Conservation (phyloP, 2,113 vertebrate species). For the Bos indicus region DNA sequence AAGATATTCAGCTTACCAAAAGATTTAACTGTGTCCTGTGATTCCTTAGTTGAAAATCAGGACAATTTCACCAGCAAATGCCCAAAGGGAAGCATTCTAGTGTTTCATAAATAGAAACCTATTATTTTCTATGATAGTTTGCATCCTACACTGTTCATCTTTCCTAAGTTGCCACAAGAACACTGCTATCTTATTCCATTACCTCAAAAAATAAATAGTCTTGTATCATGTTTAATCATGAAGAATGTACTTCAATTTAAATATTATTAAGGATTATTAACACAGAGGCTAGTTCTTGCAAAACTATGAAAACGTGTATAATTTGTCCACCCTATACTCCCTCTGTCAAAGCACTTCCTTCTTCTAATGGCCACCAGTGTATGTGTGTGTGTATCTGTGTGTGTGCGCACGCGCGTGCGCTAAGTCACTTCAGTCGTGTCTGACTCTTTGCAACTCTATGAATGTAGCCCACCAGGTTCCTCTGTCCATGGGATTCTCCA, state of each 20-base stretch:
- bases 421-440: background rate
- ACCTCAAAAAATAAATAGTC: background rate
- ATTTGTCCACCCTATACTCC: background rate
- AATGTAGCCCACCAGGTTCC: background rate
- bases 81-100: background rate
- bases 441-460: background rate
- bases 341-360: background rate
- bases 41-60: background rate
- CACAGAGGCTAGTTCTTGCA: background rate
- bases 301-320: background rate
- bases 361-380: background rate
- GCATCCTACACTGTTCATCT: background rate
- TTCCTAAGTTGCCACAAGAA: background rate
- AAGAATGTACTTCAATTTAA: background rate
- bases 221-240: background rate
- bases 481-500: background rate
- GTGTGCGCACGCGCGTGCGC: rapidly evolving
- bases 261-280: background rate
- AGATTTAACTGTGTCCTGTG: background rate
- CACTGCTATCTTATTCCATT: background rate
- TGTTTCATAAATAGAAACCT: background rate
- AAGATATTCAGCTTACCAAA: background rate
- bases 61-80: background rate
- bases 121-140: background rate
- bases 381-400: background rate